Conservation (phyloP, 30 jellyfish, hydroid and myxozoan species). For the Aurelia sp. region DNA sequence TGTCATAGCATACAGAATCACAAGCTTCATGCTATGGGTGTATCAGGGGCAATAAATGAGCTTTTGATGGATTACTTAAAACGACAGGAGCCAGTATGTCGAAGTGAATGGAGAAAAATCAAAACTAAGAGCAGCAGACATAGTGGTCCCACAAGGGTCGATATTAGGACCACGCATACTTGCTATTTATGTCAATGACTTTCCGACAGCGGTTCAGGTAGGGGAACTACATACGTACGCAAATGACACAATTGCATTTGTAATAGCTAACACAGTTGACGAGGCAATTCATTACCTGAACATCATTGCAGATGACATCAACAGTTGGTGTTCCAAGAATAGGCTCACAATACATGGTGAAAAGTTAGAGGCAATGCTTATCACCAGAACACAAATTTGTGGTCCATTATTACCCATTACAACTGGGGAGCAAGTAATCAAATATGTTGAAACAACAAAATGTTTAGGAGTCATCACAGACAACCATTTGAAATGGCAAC, state of each 20-base stretch:
- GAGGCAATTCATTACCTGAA: too few relatives aligned
- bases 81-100: not conserved
- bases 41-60: too few relatives aligned
- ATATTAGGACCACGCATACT: too few relatives aligned
- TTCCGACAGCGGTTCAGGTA: too few relatives aligned
- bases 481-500: slow-evolving; percentile 15
- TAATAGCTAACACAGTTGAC: too few relatives aligned
- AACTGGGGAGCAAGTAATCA: slow-evolving; percentile 23
- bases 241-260: too few relatives aligned
- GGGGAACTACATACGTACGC: too few relatives aligned
- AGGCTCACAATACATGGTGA: slow-evolving; percentile 43
- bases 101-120: too few relatives aligned
- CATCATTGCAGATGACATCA: not conserved
- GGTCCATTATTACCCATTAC: slow-evolving; percentile 34
- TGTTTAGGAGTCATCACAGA: slow-evolving; percentile 4
- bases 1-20: not conserved
- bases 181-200: too few relatives aligned
- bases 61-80: too few relatives aligned
- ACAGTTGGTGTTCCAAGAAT: slow-evolving; percentile 27
- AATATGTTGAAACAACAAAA: not conserved
- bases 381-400: slow-evolving; percentile 17
- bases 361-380: slow-evolving; percentile 30
- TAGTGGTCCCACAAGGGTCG: too few relatives aligned
- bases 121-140: too few relatives aligned
- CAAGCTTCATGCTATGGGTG: not conserved